Conservation (phyloP, 2,888 invertebrate genomes). For the Epinotia brunnichana region DNA sequence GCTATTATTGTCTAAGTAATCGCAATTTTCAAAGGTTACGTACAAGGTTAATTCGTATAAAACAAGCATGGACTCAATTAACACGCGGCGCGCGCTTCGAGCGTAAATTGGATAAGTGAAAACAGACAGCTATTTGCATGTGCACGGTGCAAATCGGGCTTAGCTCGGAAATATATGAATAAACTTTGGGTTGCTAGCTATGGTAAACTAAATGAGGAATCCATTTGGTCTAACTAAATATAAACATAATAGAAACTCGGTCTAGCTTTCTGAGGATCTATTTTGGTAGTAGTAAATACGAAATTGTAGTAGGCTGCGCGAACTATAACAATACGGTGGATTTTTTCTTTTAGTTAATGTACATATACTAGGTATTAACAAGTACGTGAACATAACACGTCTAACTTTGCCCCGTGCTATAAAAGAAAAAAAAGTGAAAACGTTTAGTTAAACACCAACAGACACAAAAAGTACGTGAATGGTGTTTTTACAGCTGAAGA, state of each 20-base stretch:
- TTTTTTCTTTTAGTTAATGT: no score
- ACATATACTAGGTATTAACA: no score
- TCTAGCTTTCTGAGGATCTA: not conserved
- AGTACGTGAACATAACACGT: no score
- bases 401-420: no score
- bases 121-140: conserved; percentile 43
- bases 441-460: no score
- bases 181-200: conserved; percentile 1
- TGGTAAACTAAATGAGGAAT: conserved; percentile 24
- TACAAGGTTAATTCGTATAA: conserved; percentile 39
- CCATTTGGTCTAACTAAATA: not conserved
- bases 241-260: not conserved
- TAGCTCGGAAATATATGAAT: conserved; percentile 32
- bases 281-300: not conserved
- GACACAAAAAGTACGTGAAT: no score
- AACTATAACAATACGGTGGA: no score
- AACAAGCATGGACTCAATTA: conserved; percentile 39
- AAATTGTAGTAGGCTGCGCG: not conserved
- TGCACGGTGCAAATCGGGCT: conserved; percentile 23
- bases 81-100: conserved; percentile 30
- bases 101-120: conserved; percentile 42
- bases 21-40: conserved; percentile 16
- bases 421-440: no score
- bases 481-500: no score
- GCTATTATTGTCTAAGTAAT: conserved; percentile 25